Evolutionary conservation across 2,888 invertebrate genomes (phyloP).

Genomic region (Serrognathus titanus): DNA sequence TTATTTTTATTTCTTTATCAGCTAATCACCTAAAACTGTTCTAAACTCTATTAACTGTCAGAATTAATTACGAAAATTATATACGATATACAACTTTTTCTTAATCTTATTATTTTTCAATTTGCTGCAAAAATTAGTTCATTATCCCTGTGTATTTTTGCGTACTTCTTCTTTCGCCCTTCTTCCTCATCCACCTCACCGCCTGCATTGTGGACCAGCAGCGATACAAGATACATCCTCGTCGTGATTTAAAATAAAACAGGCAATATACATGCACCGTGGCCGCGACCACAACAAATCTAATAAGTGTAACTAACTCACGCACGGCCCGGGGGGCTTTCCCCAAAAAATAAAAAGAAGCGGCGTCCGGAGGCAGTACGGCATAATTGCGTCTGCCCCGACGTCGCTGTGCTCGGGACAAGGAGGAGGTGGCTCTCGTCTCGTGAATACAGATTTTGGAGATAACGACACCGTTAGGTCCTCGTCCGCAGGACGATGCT

Average conservation of each 20-base stretch:
- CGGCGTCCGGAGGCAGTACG: neutral
- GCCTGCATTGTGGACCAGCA: neutral
- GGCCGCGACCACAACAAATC: constrained; percentile 11
- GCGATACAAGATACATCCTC: no score
- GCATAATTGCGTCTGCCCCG: neutral
- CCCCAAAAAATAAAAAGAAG: constrained; percentile 9
- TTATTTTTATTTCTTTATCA: no score
- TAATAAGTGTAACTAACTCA: constrained; percentile 17
- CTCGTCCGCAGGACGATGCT: neutral
- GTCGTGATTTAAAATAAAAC: constrained; percentile 14
- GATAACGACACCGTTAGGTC: constrained; percentile 3
- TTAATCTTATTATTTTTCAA: no score
- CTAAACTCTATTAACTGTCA: no score
- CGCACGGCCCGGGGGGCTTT: neutral
- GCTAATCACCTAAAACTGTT: no score
- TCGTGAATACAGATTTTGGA: constrained; percentile 1
- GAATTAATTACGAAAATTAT: no score
- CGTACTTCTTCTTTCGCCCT: neutral
- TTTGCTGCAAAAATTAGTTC: no score
- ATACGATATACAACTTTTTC: no score
- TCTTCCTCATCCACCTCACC: neutral
- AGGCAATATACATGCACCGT: constrained; percentile 16
- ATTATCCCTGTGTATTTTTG: no score
- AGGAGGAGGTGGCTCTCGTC: neutral
- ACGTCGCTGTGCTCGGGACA: neutral